Evolutionary conservation across 2,888 invertebrate genomes (phyloP).

Genomic region (Barypeithes pellucidus): DNA sequence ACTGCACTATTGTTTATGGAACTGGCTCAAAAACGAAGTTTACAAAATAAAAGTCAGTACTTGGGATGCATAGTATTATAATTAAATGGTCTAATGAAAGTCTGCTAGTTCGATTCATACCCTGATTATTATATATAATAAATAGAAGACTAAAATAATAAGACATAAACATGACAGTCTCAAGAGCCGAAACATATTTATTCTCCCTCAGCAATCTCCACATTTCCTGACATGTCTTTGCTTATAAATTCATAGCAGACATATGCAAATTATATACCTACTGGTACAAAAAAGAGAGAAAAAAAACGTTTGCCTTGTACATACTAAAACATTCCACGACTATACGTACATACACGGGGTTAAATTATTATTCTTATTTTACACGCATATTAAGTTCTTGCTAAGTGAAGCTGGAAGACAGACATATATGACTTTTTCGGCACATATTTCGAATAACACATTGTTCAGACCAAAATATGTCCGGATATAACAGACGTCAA

Average conservation of each 20-base stretch:
- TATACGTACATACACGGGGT: background rate
- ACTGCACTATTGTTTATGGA: no score
- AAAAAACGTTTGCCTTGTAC: background rate
- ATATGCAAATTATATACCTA: background rate
- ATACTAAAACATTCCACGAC: background rate
- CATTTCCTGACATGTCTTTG: background rate
- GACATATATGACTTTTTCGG: background rate
- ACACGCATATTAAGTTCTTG: background rate
- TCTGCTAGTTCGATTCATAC: no score
- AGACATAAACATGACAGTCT: background rate
- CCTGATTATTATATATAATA: no score
- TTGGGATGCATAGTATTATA: no score
- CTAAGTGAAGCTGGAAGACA: background rate
- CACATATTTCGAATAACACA: no score
- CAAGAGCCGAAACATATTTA: background rate
- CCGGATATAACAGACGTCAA: no score
- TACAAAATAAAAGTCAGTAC: no score
- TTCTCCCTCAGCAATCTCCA: background rate
- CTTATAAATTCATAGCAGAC: background rate
- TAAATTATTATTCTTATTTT: background rate
- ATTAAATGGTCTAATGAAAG: no score
- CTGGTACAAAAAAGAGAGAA: background rate
- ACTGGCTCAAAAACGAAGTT: no score
- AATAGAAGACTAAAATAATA: background rate
- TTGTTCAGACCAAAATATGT: no score